Base-by-base conservation (phyloP, 2,888 invertebrate species). In the Coelinius sp. region DNA sequence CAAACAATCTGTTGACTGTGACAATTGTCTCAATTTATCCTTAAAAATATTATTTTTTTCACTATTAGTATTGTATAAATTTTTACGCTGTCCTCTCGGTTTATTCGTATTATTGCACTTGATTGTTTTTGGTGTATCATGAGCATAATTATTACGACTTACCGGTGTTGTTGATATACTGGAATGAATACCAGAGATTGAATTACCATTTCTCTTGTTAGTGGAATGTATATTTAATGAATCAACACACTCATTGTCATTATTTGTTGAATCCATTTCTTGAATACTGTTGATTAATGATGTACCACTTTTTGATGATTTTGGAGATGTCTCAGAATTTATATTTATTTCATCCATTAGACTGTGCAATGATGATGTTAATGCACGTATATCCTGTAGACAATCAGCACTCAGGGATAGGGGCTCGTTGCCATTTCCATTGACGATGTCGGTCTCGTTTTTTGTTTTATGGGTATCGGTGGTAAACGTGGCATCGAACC, bases 281-380 rank as follows among this genome's bases (percentile, higher is more conserved):
- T 75, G 63, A 77, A 79, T 81, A 76, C 83, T 83, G 73, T 70
- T 79, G 8, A 75, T 52, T 25, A 81, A 80, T 4, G 79, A 79
- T 59, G 76, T 73, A 35, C 72, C 71, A 67, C 80, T 80, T 22
- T 75, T 77, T 3, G 76, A 75, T 10, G 70, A 71, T 22, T 66
- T 49, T 31, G 24, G 41, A 44, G 20, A 53, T 17, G 44, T 65
- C 8, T 59, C 52, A 31, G 35, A 46, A 22, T 63, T 38, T 27
- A 76, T 73, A 41, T 79, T 77, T 25, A 81, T 77, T 71, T 80
- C 78, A n/a, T 78, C 74, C 74, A 80, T 79, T 27, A 84, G 73
- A 76, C 81, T 78, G 38, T 81, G 75, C 75, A 83, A 65, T 24
- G 82, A 82, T 22, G 75, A 78, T 14, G 82, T 81, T 14, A 85